phyloP scores from a whole-genome alignment of 2,113 vertebrate genomes.

The Microcebus lehilahytsara region DNA sequence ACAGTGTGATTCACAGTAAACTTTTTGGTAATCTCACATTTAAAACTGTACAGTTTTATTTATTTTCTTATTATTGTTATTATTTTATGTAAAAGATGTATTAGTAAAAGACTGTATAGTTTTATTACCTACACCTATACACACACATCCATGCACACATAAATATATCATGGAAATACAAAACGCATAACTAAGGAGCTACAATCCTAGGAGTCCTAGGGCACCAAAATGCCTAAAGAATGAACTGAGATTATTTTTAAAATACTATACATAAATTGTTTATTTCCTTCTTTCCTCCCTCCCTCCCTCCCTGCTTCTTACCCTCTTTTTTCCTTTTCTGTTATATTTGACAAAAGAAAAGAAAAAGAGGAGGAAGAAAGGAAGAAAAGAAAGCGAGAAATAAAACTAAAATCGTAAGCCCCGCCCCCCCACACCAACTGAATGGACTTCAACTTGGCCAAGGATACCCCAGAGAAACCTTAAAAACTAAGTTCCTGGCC shows the following conservation, averaged over 20 bases:
- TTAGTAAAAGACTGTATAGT: background rate
- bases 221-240: background rate
- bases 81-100: too few relatives aligned
- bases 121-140: background rate
- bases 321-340: background rate
- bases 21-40: conserved; percentile 22
- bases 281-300: background rate
- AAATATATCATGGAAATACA: background rate
- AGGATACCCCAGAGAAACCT: too few relatives aligned
- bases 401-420: too few relatives aligned
- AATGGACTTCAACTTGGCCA: too few relatives aligned
- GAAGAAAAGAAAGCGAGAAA: too few relatives aligned
- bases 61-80: too few relatives aligned
- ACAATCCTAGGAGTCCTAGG: background rate
- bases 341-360: background rate
- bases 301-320: background rate
- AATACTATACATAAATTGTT: background rate
- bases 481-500: too few relatives aligned
- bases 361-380: too few relatives aligned
- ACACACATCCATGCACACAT: background rate
- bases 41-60: conserved; percentile 1
- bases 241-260: background rate
- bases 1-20: background rate
- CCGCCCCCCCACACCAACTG: too few relatives aligned
- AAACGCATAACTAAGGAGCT: background rate